Conservation (phyloP, 2,888 invertebrate species). For the Tetranychus truncatus region DNA sequence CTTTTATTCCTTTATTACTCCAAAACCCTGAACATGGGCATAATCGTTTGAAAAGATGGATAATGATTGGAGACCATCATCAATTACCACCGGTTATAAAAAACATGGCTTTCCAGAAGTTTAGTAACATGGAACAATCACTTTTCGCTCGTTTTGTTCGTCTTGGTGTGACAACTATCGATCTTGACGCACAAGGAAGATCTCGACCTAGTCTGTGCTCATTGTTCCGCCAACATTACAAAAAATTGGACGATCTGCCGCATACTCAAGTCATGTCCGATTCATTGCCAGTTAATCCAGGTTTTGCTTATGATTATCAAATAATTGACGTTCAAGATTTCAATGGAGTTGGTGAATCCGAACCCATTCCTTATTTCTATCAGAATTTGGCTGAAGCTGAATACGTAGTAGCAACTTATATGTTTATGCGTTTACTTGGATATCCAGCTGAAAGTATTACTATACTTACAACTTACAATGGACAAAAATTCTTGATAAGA, state of each 20-base stretch:
- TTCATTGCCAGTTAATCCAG: constrained; percentile 76
- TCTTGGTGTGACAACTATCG: constrained; percentile 87
- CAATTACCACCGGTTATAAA: constrained; percentile 98
- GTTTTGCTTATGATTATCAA: constrained; percentile 80
- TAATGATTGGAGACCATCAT: constrained; percentile 99
- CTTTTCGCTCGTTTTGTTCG: constrained; percentile 88
- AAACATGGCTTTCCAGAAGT: constrained; percentile 99
- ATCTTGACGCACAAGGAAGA: constrained; percentile 92
- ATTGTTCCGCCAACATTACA: constrained; percentile 89
- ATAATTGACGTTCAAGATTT: constrained; percentile 89
- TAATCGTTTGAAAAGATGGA: constrained; percentile 92
- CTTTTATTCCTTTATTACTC: constrained; percentile 91
- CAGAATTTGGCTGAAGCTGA: constrained; percentile 57
- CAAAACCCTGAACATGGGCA: constrained; percentile 93
- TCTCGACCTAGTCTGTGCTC: constrained; percentile 75
- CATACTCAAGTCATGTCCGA: constrained; percentile 69
- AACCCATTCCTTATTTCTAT: constrained; percentile 95
- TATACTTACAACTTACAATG: constrained; percentile 95
- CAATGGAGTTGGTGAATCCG: constrained; percentile 86
- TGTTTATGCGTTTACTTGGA: constrained; percentile 92
- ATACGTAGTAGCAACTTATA: constrained; percentile 87
- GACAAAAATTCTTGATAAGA: constrained; percentile 87
- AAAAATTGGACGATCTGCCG: constrained; percentile 73
- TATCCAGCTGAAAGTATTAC: constrained; percentile 93
- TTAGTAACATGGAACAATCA: constrained; percentile 98